Conservation (phyloP, 2,113 vertebrate species). For the Menidia beryllina region DNA sequence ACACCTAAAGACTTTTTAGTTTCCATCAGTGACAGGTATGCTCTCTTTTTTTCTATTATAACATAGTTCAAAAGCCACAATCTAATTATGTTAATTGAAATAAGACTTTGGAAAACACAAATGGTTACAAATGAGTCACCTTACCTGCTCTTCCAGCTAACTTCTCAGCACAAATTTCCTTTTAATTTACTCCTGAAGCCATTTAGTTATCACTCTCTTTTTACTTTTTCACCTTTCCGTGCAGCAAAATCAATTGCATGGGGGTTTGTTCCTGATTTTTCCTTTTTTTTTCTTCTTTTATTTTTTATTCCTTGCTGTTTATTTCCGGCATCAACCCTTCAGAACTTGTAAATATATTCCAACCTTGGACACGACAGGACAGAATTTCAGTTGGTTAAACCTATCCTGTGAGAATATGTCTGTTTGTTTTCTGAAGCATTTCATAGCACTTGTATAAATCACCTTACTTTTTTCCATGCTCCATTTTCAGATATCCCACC, state of each 20-base stretch:
- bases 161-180: background rate
- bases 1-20: constrained; percentile 98
- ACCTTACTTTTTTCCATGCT: constrained; percentile 1
- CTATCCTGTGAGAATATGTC: constrained; percentile 22
- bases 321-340: background rate
- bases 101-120: background rate
- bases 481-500: constrained; percentile 91
- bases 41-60: background rate
- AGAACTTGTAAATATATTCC: constrained; percentile 14
- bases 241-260: background rate
- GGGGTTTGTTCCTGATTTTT: constrained; percentile 16
- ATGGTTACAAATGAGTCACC: background rate
- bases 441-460: background rate
- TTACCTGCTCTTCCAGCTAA: background rate
- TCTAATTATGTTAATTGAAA: background rate
- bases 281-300: too few relatives aligned
- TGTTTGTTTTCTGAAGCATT: background rate
- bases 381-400: constrained; percentile 6
- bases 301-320: too few relatives aligned
- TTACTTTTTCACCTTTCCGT: constrained; percentile 7
- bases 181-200: background rate
- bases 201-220: background rate
- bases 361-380: constrained; percentile 1
- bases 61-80: background rate
- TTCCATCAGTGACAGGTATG: constrained; percentile 96